Conservation (phyloP, 2,888 invertebrate species). For the Nesidiocoris tenuis region DNA sequence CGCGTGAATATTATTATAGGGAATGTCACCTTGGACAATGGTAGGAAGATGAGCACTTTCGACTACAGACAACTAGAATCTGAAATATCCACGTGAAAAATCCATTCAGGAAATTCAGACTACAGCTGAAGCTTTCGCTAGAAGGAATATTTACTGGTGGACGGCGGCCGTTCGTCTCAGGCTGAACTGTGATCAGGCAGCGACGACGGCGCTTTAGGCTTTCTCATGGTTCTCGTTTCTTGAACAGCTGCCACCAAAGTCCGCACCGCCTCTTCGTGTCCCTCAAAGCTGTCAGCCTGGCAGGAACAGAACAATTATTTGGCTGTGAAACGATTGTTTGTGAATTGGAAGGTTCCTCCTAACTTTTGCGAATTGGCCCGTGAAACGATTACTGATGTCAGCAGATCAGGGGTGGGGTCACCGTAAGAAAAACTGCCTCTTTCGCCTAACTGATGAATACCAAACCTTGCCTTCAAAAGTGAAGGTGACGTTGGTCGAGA, state of each 20-base stretch:
- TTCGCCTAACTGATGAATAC: background rate
- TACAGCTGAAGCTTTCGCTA: conserved; percentile 18
- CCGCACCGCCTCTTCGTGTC: conserved; percentile 68
- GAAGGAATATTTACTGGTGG: conserved; percentile 30
- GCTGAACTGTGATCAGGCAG: conserved; percentile 38
- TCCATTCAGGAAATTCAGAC: background rate
- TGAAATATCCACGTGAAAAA: conserved; percentile 3
- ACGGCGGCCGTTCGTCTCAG: conserved; percentile 32
- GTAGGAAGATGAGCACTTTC: conserved; percentile 17
- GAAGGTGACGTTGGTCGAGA: too few relatives aligned
- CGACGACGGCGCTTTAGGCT: conserved; percentile 49
- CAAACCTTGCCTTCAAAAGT: too few relatives aligned
- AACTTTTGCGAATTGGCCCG: background rate
- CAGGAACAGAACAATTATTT: conserved; percentile 3
- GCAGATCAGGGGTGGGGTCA: too few relatives aligned
- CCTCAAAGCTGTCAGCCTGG: conserved; percentile 65
- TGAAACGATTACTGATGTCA: too few relatives aligned
- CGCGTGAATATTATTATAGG: too few relatives aligned
- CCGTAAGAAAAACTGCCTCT: background rate
- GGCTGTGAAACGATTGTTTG: background rate
- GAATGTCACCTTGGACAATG: background rate
- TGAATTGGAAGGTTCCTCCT: background rate
- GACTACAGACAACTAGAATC: conserved; percentile 6
- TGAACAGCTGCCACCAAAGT: conserved; percentile 67
- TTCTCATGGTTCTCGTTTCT: conserved; percentile 61